Conservation (phyloP, 1,140 invertebrate species). For the Galleria mellonella region DNA sequence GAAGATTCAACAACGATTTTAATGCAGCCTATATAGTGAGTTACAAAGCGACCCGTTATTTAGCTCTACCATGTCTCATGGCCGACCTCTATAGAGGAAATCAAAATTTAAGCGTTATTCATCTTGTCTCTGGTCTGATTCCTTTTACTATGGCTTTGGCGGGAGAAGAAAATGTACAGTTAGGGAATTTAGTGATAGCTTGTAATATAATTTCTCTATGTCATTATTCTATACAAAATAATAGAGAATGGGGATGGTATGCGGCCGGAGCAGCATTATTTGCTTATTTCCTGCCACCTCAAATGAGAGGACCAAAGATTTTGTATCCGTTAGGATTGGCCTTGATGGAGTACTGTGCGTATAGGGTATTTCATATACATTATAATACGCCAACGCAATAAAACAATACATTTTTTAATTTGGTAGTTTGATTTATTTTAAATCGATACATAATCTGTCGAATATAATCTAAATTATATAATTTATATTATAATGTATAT, state of each 20-base stretch:
- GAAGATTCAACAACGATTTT: conserved; percentile 43
- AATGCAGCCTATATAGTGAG: conserved; percentile 38
- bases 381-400: too few relatives aligned
- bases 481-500: too few relatives aligned
- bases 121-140: conserved; percentile 44
- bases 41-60: conserved; percentile 35
- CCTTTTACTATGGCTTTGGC: conserved; percentile 42
- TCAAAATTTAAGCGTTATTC: conserved; percentile 23
- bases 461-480: too few relatives aligned
- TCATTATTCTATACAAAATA: conserved; percentile 31
- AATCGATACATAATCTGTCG: too few relatives aligned
- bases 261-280: conserved; percentile 41
- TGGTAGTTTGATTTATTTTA: too few relatives aligned
- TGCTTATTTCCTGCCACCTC: conserved; percentile 37
- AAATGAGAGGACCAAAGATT: conserved; percentile 23
- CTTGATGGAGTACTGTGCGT: conserved; percentile 47
- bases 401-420: too few relatives aligned
- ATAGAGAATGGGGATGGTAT: conserved; percentile 47
- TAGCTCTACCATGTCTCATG: conserved; percentile 52
- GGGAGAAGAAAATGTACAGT: conserved; percentile 32
- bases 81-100: conserved; percentile 45
- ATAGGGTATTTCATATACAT: conserved; percentile 19
- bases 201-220: conserved; percentile 45
- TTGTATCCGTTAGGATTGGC: conserved; percentile 42
- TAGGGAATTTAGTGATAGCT: conserved; percentile 45